These are phyloP conservation scores for Aricia agestis DNA, from an alignment of 1,140 invertebrate species.

Conservation along the genomic window DNA sequence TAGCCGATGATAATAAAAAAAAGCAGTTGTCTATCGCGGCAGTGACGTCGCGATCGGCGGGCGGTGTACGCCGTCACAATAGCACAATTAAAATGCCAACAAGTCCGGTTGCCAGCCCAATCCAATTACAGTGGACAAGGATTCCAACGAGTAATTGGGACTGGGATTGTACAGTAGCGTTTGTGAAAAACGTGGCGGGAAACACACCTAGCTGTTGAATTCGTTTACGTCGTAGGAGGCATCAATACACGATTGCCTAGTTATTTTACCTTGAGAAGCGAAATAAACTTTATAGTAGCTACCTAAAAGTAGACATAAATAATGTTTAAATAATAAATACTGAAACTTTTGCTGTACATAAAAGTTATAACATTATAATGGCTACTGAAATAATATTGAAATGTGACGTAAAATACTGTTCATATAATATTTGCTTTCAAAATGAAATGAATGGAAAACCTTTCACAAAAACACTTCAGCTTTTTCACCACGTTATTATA, in stretches of 20 bases:
- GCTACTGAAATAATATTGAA: too few species aligned
- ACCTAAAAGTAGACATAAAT: too few species aligned
- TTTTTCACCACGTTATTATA: too few species aligned
- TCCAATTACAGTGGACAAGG: slow-evolving; percentile 74
- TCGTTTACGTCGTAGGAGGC: slow-evolving; percentile 25
- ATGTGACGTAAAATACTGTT: too few species aligned
- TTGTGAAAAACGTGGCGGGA: slow-evolving; percentile 48
- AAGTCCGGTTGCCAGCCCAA: slow-evolving; percentile 70
- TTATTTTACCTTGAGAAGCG: too few species aligned
- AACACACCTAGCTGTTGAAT: slow-evolving; percentile 19
- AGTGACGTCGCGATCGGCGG: slow-evolving; percentile 50
- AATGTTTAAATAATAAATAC: too few species aligned
- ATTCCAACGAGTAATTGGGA: slow-evolving; percentile 73
- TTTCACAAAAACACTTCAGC: too few species aligned
- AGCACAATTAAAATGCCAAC: slow-evolving; percentile 76
- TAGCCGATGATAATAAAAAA: slow-evolving; percentile 55
- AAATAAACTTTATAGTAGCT: too few species aligned
- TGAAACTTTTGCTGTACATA: too few species aligned
- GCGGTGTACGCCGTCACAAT: slow-evolving; percentile 66
- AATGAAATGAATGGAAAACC: too few species aligned
- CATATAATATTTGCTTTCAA: too few species aligned
- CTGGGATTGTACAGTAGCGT: slow-evolving; percentile 54
- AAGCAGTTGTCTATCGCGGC: slow-evolving; percentile 55
- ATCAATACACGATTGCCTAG: slow-evolving; percentile 21
- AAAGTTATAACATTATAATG: too few species aligned